These are phyloP conservation scores for Ceratitis capitata DNA, from an alignment of 1,140 invertebrate genomes.

Conservation along the genomic window DNA sequence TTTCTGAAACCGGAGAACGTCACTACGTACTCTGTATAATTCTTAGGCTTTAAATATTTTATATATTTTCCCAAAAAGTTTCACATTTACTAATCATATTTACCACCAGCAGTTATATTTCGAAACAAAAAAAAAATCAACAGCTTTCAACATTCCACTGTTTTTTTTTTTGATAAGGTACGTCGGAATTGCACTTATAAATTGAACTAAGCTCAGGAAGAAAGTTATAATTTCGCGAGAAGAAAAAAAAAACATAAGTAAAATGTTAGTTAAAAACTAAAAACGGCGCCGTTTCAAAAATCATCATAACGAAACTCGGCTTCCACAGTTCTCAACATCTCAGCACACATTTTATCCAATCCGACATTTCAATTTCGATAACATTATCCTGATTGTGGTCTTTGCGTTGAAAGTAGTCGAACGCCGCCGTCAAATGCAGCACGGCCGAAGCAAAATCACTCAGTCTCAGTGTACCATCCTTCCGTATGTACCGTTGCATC, in stretches of 20 bases:
- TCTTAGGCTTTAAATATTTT: not conserved
- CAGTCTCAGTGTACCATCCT: constrained; percentile 91
- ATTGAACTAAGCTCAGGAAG: not conserved
- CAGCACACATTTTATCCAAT: constrained; percentile 67
- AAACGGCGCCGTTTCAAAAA: not conserved
- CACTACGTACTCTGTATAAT: too few species aligned
- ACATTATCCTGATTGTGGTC: constrained; percentile 84
- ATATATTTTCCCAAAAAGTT: not conserved
- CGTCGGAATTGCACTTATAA: constrained; percentile 10
- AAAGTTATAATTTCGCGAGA: not conserved
- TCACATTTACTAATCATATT: too few species aligned
- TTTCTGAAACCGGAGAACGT: not conserved
- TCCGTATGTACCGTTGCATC: constrained; percentile 88
- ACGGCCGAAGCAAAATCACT: constrained; percentile 93
- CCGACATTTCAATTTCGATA: constrained; percentile 81
- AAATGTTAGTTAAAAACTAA: not conserved
- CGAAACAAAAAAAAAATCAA: not conserved
- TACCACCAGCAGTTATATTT: not conserved
- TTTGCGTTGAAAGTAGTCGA: constrained; percentile 87
- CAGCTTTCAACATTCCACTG: not conserved
- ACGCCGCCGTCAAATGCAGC: constrained; percentile 86
- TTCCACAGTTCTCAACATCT: constrained; percentile 47
- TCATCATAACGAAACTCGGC: not conserved
- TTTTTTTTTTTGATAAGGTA: not conserved
- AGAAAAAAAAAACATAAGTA: not conserved